Conservation (phyloP, 2,113 vertebrate genomes). For the Heterochromis multidens region DNA sequence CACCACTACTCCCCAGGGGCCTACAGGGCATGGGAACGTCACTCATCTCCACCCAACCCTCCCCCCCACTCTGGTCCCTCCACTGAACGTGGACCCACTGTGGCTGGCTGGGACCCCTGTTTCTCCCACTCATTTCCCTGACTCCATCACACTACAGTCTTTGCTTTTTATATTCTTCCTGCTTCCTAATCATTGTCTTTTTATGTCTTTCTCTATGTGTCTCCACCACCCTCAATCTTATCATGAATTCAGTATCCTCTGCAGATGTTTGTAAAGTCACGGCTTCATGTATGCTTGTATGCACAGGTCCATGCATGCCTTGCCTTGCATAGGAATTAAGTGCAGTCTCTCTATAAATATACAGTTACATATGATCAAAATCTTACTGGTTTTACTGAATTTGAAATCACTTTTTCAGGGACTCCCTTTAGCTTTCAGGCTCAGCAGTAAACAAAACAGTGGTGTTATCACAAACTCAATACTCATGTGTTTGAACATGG, state of each 20-base stretch:
- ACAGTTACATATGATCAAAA: not conserved
- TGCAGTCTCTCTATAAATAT: not conserved
- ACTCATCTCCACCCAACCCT: conserved; percentile 34
- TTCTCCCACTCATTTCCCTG: conserved; percentile 24
- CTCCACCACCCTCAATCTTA: not conserved
- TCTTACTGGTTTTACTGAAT: not conserved
- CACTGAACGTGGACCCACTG: conserved; percentile 19
- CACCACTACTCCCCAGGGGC: conserved; percentile 67
- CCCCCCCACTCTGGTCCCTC: conserved; percentile 6
- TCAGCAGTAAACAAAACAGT: not conserved
- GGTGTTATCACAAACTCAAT: not conserved
- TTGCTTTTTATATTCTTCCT: not conserved
- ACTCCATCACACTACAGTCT: not conserved
- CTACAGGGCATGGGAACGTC: conserved; percentile 75
- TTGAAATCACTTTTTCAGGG: not conserved
- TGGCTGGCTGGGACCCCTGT: not conserved
- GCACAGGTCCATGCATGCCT: not conserved
- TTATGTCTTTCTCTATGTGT: not conserved
- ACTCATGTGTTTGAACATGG: not conserved
- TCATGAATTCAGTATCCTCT: not conserved
- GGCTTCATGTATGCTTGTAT: not conserved
- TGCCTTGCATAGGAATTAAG: too few species aligned
- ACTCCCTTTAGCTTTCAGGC: not conserved
- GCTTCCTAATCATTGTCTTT: not conserved
- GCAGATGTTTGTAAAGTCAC: not conserved